Evolutionary conservation across 1,140 invertebrate genomes (phyloP).

Genomic region (Grapholita molesta): DNA sequence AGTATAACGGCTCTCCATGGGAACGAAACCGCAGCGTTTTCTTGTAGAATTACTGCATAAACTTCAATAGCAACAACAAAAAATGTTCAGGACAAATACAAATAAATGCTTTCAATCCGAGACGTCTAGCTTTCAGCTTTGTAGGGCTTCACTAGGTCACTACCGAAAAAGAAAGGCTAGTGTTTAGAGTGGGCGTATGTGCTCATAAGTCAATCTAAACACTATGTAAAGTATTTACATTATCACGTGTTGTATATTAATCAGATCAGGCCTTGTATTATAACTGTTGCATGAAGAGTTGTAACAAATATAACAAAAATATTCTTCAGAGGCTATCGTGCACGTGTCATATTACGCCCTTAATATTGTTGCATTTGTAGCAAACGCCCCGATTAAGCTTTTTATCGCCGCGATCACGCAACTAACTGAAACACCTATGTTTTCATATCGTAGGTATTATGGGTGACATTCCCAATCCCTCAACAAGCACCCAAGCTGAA

Average conservation of each 20-base stretch:
- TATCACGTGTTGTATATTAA: too few relatives aligned
- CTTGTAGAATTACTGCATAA: background rate
- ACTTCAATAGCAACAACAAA: too few relatives aligned
- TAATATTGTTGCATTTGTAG: background rate
- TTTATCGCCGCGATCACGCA: conserved; percentile 1
- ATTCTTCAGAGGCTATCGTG: background rate
- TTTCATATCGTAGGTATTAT: background rate
- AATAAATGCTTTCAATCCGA: too few relatives aligned
- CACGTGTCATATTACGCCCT: conserved; percentile 1
- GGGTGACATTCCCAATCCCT: background rate
- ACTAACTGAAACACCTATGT: background rate
- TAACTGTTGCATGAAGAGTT: background rate
- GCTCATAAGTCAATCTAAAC: too few relatives aligned
- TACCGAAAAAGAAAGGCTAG: too few relatives aligned
- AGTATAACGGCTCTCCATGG: background rate
- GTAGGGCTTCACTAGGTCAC: too few relatives aligned
- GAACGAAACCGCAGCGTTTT: background rate
- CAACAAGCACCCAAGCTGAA: background rate
- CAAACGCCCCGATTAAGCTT: background rate
- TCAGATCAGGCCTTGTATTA: too few relatives aligned
- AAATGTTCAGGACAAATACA: too few relatives aligned
- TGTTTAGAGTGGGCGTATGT: too few relatives aligned
- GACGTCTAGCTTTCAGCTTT: too few relatives aligned
- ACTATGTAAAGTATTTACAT: too few relatives aligned
- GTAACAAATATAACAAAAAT: background rate